These are phyloP conservation scores for Pimpla rufipes DNA, from an alignment of 2,888 invertebrate species.

Conservation along the genomic window DNA sequence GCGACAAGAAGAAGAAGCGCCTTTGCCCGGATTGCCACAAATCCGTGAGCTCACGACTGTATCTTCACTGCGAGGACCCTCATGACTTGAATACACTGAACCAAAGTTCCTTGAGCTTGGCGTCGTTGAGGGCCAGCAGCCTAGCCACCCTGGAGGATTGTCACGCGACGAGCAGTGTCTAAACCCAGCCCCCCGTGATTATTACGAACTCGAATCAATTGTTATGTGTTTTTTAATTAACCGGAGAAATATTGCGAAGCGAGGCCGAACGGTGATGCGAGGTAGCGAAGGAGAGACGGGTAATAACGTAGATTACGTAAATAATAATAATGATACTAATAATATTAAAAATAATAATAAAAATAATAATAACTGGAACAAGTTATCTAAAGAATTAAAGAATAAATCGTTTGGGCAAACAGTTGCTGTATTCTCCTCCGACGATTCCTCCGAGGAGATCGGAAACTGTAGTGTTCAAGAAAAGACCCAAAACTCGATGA, in stretches of 20 bases:
- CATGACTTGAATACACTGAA: constrained; percentile 83
- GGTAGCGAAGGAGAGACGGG: constrained; percentile 37
- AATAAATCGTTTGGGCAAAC: constrained; percentile 50
- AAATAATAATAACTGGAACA: constrained; percentile 56
- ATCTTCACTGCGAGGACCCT: constrained; percentile 87
- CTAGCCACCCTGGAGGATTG: constrained; percentile 84
- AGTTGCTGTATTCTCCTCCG: constrained; percentile 29
- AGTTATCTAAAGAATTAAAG: constrained; percentile 42
- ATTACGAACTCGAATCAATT: constrained; percentile 58
- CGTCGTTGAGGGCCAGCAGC: constrained; percentile 84
- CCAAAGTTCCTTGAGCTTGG: constrained; percentile 86
- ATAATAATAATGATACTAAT: constrained; percentile 56
- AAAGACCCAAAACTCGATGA: constrained; percentile 45
- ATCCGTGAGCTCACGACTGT: constrained; percentile 89
- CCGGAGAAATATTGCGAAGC: constrained; percentile 3
- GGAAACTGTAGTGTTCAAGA: constrained; percentile 52
- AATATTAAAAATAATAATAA: constrained; percentile 47
- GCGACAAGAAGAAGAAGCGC: constrained; percentile 89
- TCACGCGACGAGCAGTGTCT: constrained; percentile 85
- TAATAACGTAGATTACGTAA: constrained; percentile 50
- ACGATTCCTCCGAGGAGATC: constrained; percentile 25
- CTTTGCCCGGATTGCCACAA: constrained; percentile 91
- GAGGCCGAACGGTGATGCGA: constrained; percentile 12
- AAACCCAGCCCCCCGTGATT: constrained; percentile 62
- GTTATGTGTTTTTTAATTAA: constrained; percentile 45